Evolutionary conservation across 37 sponge, comb jelly and placozoan species (phyloP).

Genomic region (Agelas oroides): DNA sequence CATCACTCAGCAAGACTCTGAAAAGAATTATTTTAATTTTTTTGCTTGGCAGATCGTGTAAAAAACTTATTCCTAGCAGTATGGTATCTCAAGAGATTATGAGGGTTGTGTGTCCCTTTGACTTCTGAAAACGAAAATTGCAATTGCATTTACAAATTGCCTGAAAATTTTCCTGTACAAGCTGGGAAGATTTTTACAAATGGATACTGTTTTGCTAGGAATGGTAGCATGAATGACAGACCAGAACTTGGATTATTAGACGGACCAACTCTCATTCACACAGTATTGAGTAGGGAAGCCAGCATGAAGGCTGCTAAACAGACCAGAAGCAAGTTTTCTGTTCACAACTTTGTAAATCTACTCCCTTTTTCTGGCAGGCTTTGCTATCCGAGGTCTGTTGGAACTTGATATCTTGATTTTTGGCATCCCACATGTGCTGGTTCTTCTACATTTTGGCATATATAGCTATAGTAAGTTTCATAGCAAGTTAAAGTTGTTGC

Average conservation of each 20-base stretch:
- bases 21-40: conserved; percentile 4
- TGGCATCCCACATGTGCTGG: too few relatives aligned
- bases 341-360: neutral
- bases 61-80: neutral
- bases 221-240: neutral
- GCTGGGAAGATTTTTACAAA: neutral
- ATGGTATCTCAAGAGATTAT: neutral
- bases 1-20: too few relatives aligned
- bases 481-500: too few relatives aligned
- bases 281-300: neutral
- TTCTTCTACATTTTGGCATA: too few relatives aligned
- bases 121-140: neutral
- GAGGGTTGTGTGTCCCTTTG: neutral
- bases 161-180: neutral
- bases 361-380: too few relatives aligned
- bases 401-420: too few relatives aligned
- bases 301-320: neutral
- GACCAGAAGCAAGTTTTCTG: neutral
- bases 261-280: neutral
- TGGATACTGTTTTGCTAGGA: neutral
- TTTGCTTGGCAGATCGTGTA: neutral
- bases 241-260: neutral
- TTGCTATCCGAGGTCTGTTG: too few relatives aligned
- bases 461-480: too few relatives aligned
- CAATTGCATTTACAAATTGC: neutral